These are phyloP conservation scores for Macroteleia sp. DNA, from an alignment of 2,888 invertebrate species.

Conservation along the genomic window DNA sequence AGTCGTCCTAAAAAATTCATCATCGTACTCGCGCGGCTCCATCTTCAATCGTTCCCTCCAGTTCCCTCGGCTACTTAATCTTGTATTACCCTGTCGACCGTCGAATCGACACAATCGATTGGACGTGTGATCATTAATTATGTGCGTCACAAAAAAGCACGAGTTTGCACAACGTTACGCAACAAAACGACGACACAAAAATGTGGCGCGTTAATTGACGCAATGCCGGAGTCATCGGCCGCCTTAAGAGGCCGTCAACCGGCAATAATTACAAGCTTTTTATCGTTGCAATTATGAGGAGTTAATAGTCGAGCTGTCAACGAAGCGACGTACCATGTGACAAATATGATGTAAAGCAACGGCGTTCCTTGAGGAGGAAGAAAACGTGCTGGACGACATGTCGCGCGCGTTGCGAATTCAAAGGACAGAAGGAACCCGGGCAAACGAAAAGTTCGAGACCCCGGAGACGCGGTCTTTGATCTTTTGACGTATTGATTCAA, in stretches of 20 bases:
- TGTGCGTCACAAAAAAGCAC: slow-evolving; percentile 14
- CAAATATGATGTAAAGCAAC: not conserved
- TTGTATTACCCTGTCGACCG: slow-evolving; percentile 28
- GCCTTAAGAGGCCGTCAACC: slow-evolving; percentile 4
- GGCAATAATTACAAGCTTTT: slow-evolving; percentile 13
- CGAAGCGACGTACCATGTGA: not conserved
- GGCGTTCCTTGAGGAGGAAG: not conserved
- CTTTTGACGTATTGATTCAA: slow-evolving; percentile 48
- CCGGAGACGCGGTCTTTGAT: slow-evolving; percentile 41
- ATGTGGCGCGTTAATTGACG: slow-evolving; percentile 29
- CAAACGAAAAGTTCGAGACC: slow-evolving; percentile 18
- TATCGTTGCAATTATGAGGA: slow-evolving; percentile 8
- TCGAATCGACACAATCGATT: slow-evolving; percentile 40
- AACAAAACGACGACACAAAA: slow-evolving; percentile 10
- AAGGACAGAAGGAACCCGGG: slow-evolving; percentile 26
- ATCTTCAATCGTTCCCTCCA: too few relatives aligned
- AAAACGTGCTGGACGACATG: not conserved
- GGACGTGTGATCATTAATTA: slow-evolving; percentile 50
- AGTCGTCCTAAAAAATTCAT: slow-evolving; percentile 32
- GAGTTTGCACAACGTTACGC: slow-evolving; percentile 7
- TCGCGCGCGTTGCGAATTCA: slow-evolving; percentile 3
- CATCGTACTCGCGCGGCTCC: slow-evolving; percentile 5
- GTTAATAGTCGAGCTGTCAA: slow-evolving; percentile 9
- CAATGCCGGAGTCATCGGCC: slow-evolving; percentile 6
- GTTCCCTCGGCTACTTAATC: slow-evolving; percentile 26